Conservation (phyloP, 2,113 vertebrate genomes). For the Gallinago paraguaiae region DNA sequence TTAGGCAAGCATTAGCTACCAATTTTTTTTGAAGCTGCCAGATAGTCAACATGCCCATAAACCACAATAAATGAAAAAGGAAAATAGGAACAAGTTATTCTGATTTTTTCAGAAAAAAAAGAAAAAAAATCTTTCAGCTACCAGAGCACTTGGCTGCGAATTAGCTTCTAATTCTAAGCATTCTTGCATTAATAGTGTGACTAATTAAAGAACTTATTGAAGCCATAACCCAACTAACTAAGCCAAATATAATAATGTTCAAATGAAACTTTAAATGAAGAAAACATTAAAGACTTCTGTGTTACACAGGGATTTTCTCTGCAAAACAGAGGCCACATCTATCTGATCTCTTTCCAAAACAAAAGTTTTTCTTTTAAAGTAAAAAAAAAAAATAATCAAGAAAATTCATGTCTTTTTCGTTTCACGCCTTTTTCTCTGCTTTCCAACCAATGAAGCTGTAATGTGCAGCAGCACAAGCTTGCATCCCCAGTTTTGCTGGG, state of each 20-base stretch:
- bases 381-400: background rate
- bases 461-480: background rate
- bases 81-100: background rate
- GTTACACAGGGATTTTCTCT: background rate
- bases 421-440: background rate
- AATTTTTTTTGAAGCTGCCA: background rate
- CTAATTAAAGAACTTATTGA: conserved; percentile 19
- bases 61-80: background rate
- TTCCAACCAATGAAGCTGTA: background rate
- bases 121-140: background rate
- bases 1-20: background rate
- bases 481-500: background rate
- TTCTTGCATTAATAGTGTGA: background rate
- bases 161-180: background rate
- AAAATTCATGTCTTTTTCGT: background rate
- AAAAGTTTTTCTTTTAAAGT: background rate
- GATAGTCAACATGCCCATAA: background rate
- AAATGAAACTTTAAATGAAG: background rate
- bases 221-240: background rate
- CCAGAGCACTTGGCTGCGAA: background rate
- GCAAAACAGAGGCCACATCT: background rate
- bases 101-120: background rate
- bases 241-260: background rate
- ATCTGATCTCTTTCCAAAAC: background rate
- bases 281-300: background rate